phyloP scores from a whole-genome alignment of 1,140 invertebrate species.

The Panonychus citri region DNA sequence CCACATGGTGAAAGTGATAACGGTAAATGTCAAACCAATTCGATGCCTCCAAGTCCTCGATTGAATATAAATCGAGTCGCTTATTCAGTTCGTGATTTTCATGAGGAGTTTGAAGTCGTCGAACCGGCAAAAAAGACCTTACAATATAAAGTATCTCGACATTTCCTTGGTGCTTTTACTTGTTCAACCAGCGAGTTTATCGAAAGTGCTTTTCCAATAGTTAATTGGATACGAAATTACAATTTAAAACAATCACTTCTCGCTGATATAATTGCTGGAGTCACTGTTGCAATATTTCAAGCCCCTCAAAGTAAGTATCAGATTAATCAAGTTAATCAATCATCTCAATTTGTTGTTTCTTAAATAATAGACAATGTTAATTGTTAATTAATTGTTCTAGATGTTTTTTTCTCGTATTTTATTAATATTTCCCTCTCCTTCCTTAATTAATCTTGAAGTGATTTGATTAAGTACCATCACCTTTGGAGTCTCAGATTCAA shows the following conservation, averaged over 20 bases:
- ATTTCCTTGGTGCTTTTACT: too few species aligned
- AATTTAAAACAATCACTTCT: slow-evolving; percentile 11
- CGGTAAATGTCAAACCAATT: neutral
- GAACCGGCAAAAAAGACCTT: neutral
- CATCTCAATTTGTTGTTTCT: neutral
- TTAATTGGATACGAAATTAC: slow-evolving; percentile 19
- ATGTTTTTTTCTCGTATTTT: too few species aligned
- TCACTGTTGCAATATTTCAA: slow-evolving; percentile 71
- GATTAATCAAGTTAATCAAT: neutral
- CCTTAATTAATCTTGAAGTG: too few species aligned
- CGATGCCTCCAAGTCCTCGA: neutral
- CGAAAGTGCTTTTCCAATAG: slow-evolving; percentile 14
- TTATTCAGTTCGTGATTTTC: slow-evolving; percentile 1
- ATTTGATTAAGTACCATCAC: too few species aligned
- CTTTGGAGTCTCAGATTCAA: too few species aligned
- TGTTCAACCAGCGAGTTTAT: neutral
- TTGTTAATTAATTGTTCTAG: too few species aligned
- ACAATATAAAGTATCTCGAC: neutral
- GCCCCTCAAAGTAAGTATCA: slow-evolving; percentile 43
- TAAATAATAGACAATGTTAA: too few species aligned
- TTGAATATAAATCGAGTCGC: slow-evolving; percentile 2
- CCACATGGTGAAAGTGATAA: neutral
- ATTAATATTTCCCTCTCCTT: too few species aligned
- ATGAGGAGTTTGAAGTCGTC: neutral
- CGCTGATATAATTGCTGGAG: slow-evolving; percentile 28